phyloP scores from a whole-genome alignment of 2,888 invertebrate species.

The Pegoplata infirma region DNA sequence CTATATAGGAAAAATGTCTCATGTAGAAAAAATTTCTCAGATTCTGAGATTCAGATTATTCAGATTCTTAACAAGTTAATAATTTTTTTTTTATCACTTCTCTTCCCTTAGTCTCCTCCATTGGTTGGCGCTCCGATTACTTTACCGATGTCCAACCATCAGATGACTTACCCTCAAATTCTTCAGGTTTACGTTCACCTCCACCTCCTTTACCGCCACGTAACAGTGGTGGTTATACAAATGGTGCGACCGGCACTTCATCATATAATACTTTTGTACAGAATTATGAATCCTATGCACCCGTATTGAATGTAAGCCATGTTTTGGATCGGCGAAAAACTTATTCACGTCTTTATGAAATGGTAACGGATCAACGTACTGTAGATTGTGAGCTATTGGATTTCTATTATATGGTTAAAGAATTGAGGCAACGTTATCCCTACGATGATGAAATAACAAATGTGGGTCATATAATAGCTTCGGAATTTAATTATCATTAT shows the following conservation, averaged over 20 bases:
- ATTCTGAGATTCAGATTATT: too few relatives aligned
- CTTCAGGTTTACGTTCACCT: conserved; percentile 66
- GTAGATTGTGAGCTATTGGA: conserved; percentile 89
- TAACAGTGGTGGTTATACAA: conserved; percentile 73
- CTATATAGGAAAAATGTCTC: too few relatives aligned
- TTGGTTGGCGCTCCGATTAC: conserved; percentile 76
- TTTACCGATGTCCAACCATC: conserved; percentile 44
- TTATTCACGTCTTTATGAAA: conserved; percentile 83
- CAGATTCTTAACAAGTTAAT: too few relatives aligned
- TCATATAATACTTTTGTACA: conserved; percentile 54
- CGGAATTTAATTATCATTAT: conserved; percentile 89
- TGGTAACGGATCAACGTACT: conserved; percentile 83
- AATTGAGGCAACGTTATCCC: conserved; percentile 86
- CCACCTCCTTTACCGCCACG: conserved; percentile 83
- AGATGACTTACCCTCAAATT: conserved; percentile 53
- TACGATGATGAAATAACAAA: conserved; percentile 88
- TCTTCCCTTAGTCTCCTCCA: conserved; percentile 67
- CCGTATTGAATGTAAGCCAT: conserved; percentile 39
- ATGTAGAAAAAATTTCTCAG: too few relatives aligned
- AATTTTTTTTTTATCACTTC: background rate
- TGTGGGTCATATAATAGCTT: conserved; percentile 92
- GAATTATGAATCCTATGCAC: conserved; percentile 46
- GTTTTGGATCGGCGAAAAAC: conserved; percentile 76
- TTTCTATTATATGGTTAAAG: conserved; percentile 90
- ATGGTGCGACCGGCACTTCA: conserved; percentile 21